Percentiles rank a stretch among this genome's conserved stretches.
Conservation (phyloP, 2,888 invertebrate genomes). For the Uropetala carovei region DNA sequence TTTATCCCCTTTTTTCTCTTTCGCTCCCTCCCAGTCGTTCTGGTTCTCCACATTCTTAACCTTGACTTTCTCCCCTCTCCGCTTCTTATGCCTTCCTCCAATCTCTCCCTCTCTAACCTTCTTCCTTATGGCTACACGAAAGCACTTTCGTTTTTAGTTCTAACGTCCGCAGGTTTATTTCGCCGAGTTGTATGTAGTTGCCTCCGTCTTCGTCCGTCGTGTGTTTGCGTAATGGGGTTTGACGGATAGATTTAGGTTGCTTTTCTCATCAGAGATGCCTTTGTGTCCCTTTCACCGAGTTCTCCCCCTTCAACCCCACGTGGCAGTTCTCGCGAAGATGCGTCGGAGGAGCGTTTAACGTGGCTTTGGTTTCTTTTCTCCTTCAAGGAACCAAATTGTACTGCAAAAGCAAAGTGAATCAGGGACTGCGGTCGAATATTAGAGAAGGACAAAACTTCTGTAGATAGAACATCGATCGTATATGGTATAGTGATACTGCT, state of each 20-base stretch:
- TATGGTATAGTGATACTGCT: too few relatives aligned
- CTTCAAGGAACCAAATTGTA: too few relatives aligned
- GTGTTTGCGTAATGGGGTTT: neutral
- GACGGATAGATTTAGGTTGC: neutral
- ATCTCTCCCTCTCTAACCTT: neutral
- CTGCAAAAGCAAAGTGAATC: too few relatives aligned
- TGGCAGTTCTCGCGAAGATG: too few relatives aligned
- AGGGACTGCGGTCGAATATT: too few relatives aligned
- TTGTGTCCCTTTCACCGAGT: neutral
- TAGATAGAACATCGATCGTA: too few relatives aligned
- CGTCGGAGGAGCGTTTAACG: too few relatives aligned
- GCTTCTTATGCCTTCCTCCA: neutral
- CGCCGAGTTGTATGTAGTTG: neutral
- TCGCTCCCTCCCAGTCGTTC: neutral
- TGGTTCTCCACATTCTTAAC: conserved; percentile 10
- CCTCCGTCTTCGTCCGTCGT: neutral
- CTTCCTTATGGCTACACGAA: neutral
- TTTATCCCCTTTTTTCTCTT: neutral
- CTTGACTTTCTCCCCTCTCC: neutral
- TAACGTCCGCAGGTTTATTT: neutral
- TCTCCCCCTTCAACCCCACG: too few relatives aligned
- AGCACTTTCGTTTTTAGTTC: neutral
- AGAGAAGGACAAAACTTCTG: too few relatives aligned
- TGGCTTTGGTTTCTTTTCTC: too few relatives aligned
- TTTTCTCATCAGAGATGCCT: neutral